Evolutionary conservation across 1,140 invertebrate species (phyloP), one percentile per base, ranked within the genome.

Genomic region (Drosophila nasuta): DNA sequence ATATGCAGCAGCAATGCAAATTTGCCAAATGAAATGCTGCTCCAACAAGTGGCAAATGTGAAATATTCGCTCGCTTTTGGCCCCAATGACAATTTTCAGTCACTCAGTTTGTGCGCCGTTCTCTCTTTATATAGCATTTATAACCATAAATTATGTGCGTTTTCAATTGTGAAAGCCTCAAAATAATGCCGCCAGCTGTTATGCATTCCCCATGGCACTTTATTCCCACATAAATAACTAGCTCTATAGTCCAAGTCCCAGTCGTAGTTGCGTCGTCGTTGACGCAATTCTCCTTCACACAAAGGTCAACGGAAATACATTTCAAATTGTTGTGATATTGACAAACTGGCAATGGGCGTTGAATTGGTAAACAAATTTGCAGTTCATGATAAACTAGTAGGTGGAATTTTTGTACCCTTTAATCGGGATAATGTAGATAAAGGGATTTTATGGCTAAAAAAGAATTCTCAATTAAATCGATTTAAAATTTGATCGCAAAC

Each of bases 21-120:
- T 60, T 51, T 51, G 46, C 33, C 38, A 69, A 70, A 63, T 54
- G 51, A 70, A 46, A 60, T 49, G 15, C 45, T n/a, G n/a, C 33
- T 41, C 35, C 54, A 57, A 41, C 54, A 57, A 57, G 54, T 57
- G 54, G 35, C 54, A 54, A 54, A 35, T 54, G 51, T 15, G 13
- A 54, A 35, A 11, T 54, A 13, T 15, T 25, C 8, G n/a, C n/a
- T 56, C 8, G 35, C 20, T 25, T 25, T 38, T 38, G 35, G 35
- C 1, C 8, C 28, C 6, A 17, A 56, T 33, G 15, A 17, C 54
- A 48, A 48, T 8, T 48, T 17, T 25, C 20, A 25, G 20, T 25
- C 1, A 13, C 28, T 13, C 25, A 10, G 20, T 11, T 20, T 5
- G 11, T n/a, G 20, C 28, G 38, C 7, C n/a, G n/a, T 10, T 10